Evolutionary conservation across 2,888 invertebrate species (phyloP).

Genomic region (Trissonchulus latispiculum): DNA sequence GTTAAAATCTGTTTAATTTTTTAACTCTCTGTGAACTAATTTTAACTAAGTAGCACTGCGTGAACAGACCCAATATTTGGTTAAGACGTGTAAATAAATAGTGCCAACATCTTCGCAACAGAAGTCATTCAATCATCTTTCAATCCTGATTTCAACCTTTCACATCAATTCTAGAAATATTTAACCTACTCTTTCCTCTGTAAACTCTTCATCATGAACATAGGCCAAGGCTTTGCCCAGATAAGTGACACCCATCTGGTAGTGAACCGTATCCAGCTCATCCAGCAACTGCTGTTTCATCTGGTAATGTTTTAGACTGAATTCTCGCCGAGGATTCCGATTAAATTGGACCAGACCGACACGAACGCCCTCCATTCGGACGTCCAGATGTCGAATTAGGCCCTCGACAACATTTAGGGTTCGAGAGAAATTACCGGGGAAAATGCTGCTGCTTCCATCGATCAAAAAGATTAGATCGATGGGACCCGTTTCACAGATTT

Average conservation of each 20-base stretch:
- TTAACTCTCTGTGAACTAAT: too few species aligned
- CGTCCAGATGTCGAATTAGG: neutral
- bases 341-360: constrained; percentile 12
- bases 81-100: too few species aligned
- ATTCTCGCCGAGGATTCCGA: constrained; percentile 5
- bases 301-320: constrained; percentile 11
- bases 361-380: neutral
- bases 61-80: too few species aligned
- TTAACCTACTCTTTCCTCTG: constrained; percentile 1
- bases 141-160: too few species aligned
- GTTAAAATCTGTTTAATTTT: too few species aligned
- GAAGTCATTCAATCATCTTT: too few species aligned
- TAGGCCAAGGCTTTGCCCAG: constrained; percentile 11
- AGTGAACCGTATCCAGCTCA: neutral
- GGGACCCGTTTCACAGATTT: constrained; percentile 13
- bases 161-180: too few species aligned
- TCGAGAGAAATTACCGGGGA: constrained; percentile 12
- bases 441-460: constrained; percentile 5
- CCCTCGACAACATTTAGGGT: constrained; percentile 11
- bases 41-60: too few species aligned
- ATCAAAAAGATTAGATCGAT: constrained; percentile 10
- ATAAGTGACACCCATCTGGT: constrained; percentile 15
- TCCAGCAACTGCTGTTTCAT: neutral
- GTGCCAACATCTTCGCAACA: too few species aligned
- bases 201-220: constrained; percentile 14